Evolutionary conservation across 2,113 vertebrate species (phyloP).

Genomic region (Cinclus cinclus): DNA sequence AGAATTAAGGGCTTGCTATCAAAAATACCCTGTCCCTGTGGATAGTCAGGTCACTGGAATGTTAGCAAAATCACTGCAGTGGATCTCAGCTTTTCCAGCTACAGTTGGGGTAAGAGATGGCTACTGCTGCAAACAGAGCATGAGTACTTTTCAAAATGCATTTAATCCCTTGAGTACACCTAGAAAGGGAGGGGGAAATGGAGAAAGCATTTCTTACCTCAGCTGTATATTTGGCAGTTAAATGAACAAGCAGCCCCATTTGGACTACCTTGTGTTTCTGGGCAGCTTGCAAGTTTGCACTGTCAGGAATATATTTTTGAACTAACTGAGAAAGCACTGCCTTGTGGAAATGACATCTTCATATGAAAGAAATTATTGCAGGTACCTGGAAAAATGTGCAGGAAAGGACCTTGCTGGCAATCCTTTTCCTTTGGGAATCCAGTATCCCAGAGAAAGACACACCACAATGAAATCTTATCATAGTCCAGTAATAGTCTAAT

Average conservation of each 20-base stretch:
- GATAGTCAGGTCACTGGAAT: not conserved
- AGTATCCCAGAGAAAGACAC: not conserved
- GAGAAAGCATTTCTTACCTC: not conserved
- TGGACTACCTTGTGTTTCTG: not conserved
- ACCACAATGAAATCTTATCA: not conserved
- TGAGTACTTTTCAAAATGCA: not conserved
- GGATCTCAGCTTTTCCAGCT: not conserved
- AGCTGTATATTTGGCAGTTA: not conserved
- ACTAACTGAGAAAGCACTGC: not conserved
- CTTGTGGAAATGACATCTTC: not conserved
- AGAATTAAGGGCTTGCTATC: constrained; percentile 7
- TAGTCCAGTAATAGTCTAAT: not conserved
- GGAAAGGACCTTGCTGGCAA: not conserved
- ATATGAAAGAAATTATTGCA: not conserved
- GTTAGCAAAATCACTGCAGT: not conserved
- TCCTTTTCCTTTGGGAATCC: not conserved
- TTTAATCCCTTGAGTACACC: not conserved
- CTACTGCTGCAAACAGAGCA: not conserved
- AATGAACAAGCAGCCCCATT: not conserved
- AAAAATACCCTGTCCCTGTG: not conserved
- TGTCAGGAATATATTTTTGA: not conserved
- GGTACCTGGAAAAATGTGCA: not conserved
- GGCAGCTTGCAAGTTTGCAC: not conserved
- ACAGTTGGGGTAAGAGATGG: not conserved
- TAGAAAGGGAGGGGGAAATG: not conserved